A percentile compares a stretch with the other conserved stretches of the same genome.
phyloP scores from a whole-genome alignment of 2,113 vertebrate species.

The Origma solitaria region DNA sequence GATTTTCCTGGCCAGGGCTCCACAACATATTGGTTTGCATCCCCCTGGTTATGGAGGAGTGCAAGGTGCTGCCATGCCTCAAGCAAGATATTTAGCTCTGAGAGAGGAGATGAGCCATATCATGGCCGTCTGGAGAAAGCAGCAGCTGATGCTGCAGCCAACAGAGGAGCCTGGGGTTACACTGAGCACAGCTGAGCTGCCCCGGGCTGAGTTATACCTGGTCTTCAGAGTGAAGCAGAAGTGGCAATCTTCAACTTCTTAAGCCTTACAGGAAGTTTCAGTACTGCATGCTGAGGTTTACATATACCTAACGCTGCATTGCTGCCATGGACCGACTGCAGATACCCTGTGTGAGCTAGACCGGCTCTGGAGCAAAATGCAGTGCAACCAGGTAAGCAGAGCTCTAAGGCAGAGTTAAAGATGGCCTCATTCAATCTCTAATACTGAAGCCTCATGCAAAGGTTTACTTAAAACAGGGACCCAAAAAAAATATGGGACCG shows the following conservation, averaged over 20 bases:
- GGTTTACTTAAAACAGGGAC: neutral
- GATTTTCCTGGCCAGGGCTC: neutral
- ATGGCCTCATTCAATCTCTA: neutral
- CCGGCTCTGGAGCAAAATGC: neutral
- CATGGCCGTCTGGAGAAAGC: neutral
- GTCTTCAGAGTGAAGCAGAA: neutral
- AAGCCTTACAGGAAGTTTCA: neutral
- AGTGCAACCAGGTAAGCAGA: neutral
- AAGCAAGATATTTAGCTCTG: neutral
- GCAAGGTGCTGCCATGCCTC: neutral
- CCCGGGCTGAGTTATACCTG: neutral
- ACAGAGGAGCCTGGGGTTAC: neutral
- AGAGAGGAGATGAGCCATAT: neutral
- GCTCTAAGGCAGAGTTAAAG: neutral
- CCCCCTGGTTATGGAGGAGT: neutral
- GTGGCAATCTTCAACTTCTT: neutral
- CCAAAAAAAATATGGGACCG: neutral
- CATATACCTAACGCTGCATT: fast-evolving
- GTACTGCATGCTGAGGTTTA: neutral
- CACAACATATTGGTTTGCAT: neutral
- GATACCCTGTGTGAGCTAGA: fast-evolving
- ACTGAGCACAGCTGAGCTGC: neutral
- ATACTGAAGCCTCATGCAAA: fast-evolving
- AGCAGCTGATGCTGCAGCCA: neutral
- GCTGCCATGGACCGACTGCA: fast-evolving